A percentile compares a stretch with the other conserved stretches of the same genome.
These are phyloP conservation scores for Onychomys torridus DNA, from an alignment of 2,797 vertebrate genomes.

Conservation along the genomic window DNA sequence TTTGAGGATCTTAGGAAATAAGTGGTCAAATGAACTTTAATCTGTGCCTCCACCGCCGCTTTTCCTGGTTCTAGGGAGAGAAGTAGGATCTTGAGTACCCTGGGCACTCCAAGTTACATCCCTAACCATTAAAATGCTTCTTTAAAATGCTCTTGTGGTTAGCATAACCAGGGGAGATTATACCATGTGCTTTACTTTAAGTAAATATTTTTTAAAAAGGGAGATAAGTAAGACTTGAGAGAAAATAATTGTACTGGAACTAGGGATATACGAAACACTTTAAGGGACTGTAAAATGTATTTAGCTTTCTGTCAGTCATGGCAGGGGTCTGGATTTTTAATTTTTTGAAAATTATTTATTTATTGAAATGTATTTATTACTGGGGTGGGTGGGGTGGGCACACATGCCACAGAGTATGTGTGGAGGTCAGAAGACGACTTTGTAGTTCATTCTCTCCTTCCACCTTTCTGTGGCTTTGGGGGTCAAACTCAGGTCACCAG, in stretches of 20 bases:
- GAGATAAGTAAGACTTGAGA: background rate
- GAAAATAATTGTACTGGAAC: constrained; percentile 49
- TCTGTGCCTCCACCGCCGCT: background rate
- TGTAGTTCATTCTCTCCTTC: background rate
- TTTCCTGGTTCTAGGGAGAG: background rate
- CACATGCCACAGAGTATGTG: background rate
- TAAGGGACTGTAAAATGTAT: constrained; percentile 16
- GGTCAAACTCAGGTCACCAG: background rate
- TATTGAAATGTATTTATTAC: background rate
- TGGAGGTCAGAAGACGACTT: background rate
- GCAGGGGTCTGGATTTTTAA: background rate
- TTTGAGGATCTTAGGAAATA: constrained; percentile 46
- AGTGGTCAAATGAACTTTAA: background rate
- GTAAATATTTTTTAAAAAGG: background rate
- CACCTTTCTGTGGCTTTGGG: background rate
- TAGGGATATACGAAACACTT: background rate
- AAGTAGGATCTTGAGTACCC: background rate
- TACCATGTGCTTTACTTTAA: constrained; percentile 17
- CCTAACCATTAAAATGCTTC: background rate
- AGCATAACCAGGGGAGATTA: background rate
- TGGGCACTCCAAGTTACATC: background rate
- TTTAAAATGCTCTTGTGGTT: background rate
- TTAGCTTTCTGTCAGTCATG: constrained; percentile 5
- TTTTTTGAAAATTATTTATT: background rate
- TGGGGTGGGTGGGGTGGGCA: background rate